Conservation (phyloP, 2,797 vertebrate species). For the Paedocypris micromegethes region DNA sequence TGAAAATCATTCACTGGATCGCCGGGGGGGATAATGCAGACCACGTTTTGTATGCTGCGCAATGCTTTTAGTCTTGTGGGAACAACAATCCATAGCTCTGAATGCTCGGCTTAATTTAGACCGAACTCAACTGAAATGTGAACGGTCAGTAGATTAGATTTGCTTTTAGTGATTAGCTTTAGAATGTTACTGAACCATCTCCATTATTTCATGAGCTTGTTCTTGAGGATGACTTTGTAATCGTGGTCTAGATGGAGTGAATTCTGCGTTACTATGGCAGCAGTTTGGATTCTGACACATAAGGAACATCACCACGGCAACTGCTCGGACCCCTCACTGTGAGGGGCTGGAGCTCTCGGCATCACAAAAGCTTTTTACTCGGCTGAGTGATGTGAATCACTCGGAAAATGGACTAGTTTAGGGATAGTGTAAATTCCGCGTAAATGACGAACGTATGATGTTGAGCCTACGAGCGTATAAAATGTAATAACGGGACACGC, state of each 20-base stretch:
- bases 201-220: constrained; percentile 15
- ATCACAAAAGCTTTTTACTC: constrained; percentile 21
- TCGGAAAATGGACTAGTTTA: constrained; percentile 33
- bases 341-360: constrained; percentile 28
- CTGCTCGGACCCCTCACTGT: constrained; percentile 25
- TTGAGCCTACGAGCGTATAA: too few species aligned
- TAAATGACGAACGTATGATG: neutral
- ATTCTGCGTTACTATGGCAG: constrained; percentile 19
- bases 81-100: neutral
- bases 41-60: neutral
- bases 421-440: constrained; percentile 15
- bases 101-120: neutral
- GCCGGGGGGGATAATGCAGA: constrained; percentile 1
- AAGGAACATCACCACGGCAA: constrained; percentile 37
- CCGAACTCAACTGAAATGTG: too few species aligned
- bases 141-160: too few species aligned
- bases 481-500: too few species aligned
- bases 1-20: constrained; percentile 21
- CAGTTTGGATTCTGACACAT: constrained; percentile 25
- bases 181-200: constrained; percentile 9
- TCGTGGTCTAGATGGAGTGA: neutral
- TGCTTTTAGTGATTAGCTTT: too few species aligned
- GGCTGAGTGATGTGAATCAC: constrained; percentile 28
- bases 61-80: neutral
- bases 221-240: constrained; percentile 18